These are phyloP conservation scores for Drosophila eugracilis DNA, from an alignment of 1,140 invertebrate genomes.

Conservation along the genomic window DNA sequence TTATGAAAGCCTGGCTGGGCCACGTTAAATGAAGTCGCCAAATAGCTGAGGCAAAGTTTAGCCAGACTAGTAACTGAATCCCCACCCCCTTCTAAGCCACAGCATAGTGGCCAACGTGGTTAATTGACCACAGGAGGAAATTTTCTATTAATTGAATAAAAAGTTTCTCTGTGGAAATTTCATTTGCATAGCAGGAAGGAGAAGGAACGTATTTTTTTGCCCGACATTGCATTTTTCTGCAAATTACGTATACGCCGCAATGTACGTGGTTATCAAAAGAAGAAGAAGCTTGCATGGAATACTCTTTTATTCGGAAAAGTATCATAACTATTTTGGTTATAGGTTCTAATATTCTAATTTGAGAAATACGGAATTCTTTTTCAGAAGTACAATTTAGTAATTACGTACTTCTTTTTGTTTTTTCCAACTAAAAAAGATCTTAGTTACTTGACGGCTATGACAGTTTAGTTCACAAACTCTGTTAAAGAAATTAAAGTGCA, in stretches of 20 bases:
- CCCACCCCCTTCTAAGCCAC: constrained; percentile 3
- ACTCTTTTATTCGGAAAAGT: too few relatives aligned
- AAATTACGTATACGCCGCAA: constrained; percentile 1
- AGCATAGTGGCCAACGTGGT: constrained; percentile 40
- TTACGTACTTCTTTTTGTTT: not conserved
- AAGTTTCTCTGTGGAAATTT: constrained; percentile 52
- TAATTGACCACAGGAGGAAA: constrained; percentile 69
- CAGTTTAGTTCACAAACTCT: not conserved
- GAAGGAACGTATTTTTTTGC: not conserved
- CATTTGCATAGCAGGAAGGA: constrained; percentile 39
- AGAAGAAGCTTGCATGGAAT: constrained; percentile 2
- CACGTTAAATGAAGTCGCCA: constrained; percentile 69
- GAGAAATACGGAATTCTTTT: too few relatives aligned
- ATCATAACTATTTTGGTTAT: too few relatives aligned
- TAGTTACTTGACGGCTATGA: too few relatives aligned
- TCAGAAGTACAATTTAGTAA: too few relatives aligned
- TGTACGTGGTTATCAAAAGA: constrained; percentile 7
- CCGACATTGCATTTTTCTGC: constrained; percentile 5
- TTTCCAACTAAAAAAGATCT: too few relatives aligned
- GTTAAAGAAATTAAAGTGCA: constrained; percentile 51
- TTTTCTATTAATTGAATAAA: constrained; percentile 71
- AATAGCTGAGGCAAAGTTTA: constrained; percentile 44
- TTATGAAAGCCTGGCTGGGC: constrained; percentile 38
- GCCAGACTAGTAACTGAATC: constrained; percentile 8
- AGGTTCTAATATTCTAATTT: too few relatives aligned